Base-by-base conservation (phyloP, 2,113 vertebrate genomes). In the Crotalus helleri region DNA sequence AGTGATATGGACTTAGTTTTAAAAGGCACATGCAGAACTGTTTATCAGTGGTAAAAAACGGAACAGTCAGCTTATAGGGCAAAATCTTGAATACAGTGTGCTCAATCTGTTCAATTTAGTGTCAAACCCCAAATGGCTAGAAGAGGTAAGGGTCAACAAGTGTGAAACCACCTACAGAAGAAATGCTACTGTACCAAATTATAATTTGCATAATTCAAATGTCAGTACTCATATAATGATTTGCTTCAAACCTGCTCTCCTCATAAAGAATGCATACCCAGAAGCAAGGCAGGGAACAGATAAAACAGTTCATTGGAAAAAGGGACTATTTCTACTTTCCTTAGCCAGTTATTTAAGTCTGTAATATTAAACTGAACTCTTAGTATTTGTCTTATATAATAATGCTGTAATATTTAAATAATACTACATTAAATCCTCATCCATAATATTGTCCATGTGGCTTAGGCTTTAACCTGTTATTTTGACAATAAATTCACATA, bases 21-120 rank as follows among this genome's bases (percentile, higher is more conserved):
- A 58, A 54, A 94, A 94, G 93, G 93, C 93, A 92, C 91, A 54
- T 88, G 93, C 85, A 92, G 85, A 92, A 81, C 26, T 59, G 13
- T 61, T 69, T 54, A 87, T 5, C 15, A 23, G 33, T 26, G 49
- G 49, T 74, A 85, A 86, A 26, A 74, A 81, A 92, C 21, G n/a
- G 26, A 94, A 92, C 58, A 58, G 58, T 49, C 53, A 49, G 13
- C 1, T 59, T 57, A 33, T 59, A 44, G 51, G 51, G 61, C 57
- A 57, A 57, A 39, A 58, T 26, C 91, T 39, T 81, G 33, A 81
- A 81, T 81, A 81, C 17, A 44, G 8, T 81, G 17, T 57, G 59
- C 53, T 54, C 53, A 87, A 8, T 92, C 26, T 59, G 44, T 59
- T 93, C 46, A 39, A 9, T 61, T 90, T 53, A 90, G 61, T 61